These are phyloP conservation scores for Pteropus alecto DNA, from an alignment of 2,113 vertebrate genomes.

Conservation along the genomic window DNA sequence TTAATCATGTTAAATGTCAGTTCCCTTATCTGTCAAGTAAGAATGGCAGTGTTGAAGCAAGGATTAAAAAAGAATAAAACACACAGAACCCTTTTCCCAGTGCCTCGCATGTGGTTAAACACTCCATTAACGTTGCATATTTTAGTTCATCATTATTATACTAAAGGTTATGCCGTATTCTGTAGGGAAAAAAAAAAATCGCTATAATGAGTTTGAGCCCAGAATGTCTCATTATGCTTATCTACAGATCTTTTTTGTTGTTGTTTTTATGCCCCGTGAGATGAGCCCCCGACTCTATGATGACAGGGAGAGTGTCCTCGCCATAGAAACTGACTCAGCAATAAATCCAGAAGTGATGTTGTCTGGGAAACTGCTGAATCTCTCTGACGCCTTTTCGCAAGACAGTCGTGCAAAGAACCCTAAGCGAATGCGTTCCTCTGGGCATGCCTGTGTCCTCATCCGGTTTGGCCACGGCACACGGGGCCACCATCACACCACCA, in stretches of 20 bases:
- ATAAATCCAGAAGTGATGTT: too few relatives aligned
- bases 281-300: not conserved
- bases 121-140: not conserved
- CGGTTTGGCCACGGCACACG: not conserved
- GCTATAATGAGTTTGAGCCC: not conserved
- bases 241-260: not conserved
- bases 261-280: not conserved
- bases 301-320: rapidly evolving
- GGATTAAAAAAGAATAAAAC: not conserved
- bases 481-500: rapidly evolving
- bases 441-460: rapidly evolving
- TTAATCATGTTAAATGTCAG: not conserved
- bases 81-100: not conserved
- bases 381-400: not conserved
- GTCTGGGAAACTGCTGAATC: not conserved
- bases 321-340: not conserved
- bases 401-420: not conserved
- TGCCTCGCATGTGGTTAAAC: too few relatives aligned
- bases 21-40: not conserved
- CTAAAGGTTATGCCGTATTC: not conserved
- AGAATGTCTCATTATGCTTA: not conserved
- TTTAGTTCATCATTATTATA: not conserved
- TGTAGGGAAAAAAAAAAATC: not conserved
- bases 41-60: not conserved
- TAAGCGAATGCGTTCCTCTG: not conserved